Percentiles rank a stretch among this genome's conserved stretches.
Conservation (phyloP, 2,113 vertebrate species). For the Nicator chloris region DNA sequence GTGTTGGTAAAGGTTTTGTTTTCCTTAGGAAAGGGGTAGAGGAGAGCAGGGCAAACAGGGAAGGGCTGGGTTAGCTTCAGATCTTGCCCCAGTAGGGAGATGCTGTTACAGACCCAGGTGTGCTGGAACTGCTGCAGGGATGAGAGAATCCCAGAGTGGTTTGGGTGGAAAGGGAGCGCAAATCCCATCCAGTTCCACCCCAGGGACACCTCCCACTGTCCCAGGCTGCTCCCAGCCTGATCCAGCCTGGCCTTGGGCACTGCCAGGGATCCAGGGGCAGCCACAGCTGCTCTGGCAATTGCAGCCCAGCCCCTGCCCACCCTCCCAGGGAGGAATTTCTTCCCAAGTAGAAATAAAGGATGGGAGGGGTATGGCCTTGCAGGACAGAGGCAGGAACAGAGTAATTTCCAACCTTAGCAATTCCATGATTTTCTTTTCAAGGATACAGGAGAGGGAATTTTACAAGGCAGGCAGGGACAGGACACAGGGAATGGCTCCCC, state of each 20-base stretch:
- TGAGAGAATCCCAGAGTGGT: background rate
- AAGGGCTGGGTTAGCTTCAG: background rate
- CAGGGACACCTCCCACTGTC: background rate
- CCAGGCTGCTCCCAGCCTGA: background rate
- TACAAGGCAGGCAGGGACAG: background rate
- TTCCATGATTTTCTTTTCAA: background rate
- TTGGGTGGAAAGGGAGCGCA: background rate
- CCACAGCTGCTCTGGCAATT: background rate
- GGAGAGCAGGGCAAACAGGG: background rate
- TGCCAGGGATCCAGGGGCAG: background rate
- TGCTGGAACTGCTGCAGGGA: background rate
- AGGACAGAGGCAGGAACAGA: too few relatives aligned
- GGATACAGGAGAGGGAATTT: background rate
- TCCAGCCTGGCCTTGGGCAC: background rate
- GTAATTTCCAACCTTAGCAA: background rate
- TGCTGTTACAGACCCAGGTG: accelerated
- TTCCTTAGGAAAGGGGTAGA: background rate
- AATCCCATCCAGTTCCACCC: accelerated
- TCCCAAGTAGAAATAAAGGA: background rate
- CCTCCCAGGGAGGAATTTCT: background rate
- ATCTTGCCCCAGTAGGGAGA: background rate
- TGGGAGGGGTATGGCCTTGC: background rate
- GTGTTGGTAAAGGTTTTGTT: background rate
- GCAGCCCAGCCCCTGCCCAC: background rate
- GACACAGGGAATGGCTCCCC: background rate